Evolutionary conservation across 2,113 vertebrate species (phyloP), one percentile per base, ranked within the genome.

Genomic region (Phocoena sinus): DNA sequence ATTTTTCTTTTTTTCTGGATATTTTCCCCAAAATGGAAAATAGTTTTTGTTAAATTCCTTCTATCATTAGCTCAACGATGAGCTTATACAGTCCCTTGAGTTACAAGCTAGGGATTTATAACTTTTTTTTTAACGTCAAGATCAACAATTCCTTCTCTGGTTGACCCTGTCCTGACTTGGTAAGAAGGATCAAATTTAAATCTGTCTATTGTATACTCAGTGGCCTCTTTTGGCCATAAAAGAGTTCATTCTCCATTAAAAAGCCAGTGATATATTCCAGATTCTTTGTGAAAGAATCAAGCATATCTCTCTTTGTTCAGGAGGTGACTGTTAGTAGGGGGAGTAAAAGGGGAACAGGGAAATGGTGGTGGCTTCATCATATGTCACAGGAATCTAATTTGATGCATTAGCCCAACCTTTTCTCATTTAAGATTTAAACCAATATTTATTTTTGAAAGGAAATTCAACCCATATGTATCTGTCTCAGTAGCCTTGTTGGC

Each of bases 371-470:
- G 62, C 94, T 97, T 96, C 58, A 82, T 89, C 50, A 93, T 14
- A 41, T 92, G 74, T 77, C 26, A 3, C 44, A 86, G 79, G 93
- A 74, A 26, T 67, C 50, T 36, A 93, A 11, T n/a, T 14, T 67
- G 65, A 74, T 81, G 68, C 41, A 53, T 76, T 95, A 36, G 60
- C n/a, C 13, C 62, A 91, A n/a, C 8, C 8, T 4, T 36, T 80
- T 86, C 26, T 82, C 63, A 83, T 91, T 92, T 93, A 86, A 93
- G 93, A 94, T 96, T 94, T 94, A 96, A 97, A 91, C 63, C 44
- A 94, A 91, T 96, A 96, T 97, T 97, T 97, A 95, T 50, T 94
- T 97, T 95, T 89, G 82, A 89, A 91, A 97, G 73, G 96, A 97
- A 98, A 97, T 92, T 85, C 70, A 95, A 93, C 80, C 73, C 70